phyloP scores from a whole-genome alignment of 2,113 vertebrate species.

The Ciconia stormi region DNA sequence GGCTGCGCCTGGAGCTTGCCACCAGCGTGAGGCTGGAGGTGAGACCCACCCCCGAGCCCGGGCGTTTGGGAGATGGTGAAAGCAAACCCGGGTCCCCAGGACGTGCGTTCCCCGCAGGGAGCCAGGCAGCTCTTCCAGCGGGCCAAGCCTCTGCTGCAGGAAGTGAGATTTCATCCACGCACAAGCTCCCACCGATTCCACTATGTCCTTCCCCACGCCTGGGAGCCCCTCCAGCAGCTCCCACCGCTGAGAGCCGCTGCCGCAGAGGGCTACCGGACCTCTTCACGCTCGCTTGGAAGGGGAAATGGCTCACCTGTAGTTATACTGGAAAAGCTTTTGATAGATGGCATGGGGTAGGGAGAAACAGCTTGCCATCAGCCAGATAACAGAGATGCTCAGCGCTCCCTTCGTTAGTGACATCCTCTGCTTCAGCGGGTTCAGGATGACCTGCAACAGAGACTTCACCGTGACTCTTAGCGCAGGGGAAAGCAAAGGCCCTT shows the following conservation, averaged over 20 bases:
- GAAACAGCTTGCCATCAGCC: conserved; percentile 69
- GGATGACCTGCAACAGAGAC: conserved; percentile 54
- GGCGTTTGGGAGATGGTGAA: fast-evolving
- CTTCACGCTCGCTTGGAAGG: fast-evolving
- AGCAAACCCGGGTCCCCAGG: background rate
- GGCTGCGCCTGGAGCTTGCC: background rate
- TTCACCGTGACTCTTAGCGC: fast-evolving
- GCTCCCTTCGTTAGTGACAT: conserved; percentile 46
- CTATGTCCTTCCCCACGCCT: fast-evolving
- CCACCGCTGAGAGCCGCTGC: no score
- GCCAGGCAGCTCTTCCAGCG: background rate
- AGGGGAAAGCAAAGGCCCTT: background rate
- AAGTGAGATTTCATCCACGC: background rate
- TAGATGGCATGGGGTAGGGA: conserved; percentile 69
- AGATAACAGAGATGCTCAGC: conserved; percentile 56
- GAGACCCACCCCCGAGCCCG: no score
- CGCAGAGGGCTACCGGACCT: fast-evolving
- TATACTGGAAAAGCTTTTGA: conserved; percentile 66
- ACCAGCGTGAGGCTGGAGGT: background rate
- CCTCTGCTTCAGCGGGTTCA: conserved; percentile 60
- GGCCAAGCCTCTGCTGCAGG: background rate
- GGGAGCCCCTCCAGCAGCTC: background rate
- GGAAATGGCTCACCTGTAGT: conserved; percentile 54
- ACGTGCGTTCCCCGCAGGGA: background rate
- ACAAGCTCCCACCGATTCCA: background rate